Evolutionary conservation across 2,888 invertebrate species (phyloP).

Genomic region (Agrochola lota): DNA sequence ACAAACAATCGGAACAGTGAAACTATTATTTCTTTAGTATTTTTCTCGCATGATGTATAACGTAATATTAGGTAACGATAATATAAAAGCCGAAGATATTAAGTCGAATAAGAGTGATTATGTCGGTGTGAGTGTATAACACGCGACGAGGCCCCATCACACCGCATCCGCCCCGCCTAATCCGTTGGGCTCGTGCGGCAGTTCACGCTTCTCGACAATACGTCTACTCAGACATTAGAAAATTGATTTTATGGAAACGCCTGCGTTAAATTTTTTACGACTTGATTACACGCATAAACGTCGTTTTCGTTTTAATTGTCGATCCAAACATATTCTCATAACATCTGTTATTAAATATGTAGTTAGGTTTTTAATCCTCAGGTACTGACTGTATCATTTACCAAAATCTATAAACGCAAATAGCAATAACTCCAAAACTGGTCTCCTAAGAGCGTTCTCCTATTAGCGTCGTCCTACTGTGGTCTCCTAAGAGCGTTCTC

Average conservation of each 20-base stretch:
- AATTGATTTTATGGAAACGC: conserved; percentile 53
- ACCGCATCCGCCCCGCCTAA: neutral
- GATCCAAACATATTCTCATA: conserved; percentile 8
- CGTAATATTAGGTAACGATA: conserved; percentile 54
- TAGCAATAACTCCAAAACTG: neutral
- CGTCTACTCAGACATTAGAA: conserved; percentile 14
- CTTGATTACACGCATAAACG: conserved; percentile 35
- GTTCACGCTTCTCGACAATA: conserved; percentile 24
- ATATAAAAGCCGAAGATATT: conserved; percentile 32
- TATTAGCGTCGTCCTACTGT: no score
- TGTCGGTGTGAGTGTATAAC: conserved; percentile 14
- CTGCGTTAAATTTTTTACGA: conserved; percentile 33
- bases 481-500: no score
- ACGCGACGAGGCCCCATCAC: conserved; percentile 44
- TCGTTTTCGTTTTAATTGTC: conserved; percentile 27
- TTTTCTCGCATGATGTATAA: conserved; percentile 33
- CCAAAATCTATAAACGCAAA: neutral
- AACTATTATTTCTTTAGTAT: conserved; percentile 23
- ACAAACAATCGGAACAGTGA: conserved; percentile 31
- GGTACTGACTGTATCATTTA: neutral
- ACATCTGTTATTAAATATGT: neutral
- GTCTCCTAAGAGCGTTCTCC: neutral
- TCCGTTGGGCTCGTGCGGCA: conserved; percentile 5
- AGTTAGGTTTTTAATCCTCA: neutral
- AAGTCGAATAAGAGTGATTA: conserved; percentile 37